Percentiles rank a stretch among this genome's conserved stretches.
These are phyloP conservation scores for Cyclura pinguis DNA, from an alignment of 2,797 vertebrate genomes.

Conservation along the genomic window DNA sequence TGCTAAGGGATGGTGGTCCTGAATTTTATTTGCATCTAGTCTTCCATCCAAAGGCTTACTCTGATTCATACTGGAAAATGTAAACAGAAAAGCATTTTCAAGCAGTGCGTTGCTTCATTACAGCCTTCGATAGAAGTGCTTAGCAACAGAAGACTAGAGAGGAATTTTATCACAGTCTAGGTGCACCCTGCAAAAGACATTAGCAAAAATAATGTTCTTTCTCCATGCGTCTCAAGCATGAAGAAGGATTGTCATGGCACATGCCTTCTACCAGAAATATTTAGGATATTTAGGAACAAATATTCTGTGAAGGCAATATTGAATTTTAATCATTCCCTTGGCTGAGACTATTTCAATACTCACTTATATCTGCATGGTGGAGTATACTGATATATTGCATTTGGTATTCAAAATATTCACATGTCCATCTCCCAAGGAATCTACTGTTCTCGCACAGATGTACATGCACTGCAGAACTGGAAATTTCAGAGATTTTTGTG, in stretches of 20 bases:
- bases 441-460: not conserved
- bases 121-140: not conserved
- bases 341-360: not conserved
- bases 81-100: slow-evolving; percentile 66
- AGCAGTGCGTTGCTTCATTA: slow-evolving; percentile 44
- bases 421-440: not conserved
- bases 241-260: not conserved
- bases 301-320: not conserved
- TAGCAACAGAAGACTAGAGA: not conserved
- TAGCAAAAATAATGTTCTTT: not conserved
- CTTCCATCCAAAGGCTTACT: slow-evolving; percentile 37
- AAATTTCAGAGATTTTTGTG: not conserved
- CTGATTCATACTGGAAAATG: slow-evolving; percentile 42
- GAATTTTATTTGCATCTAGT: slow-evolving; percentile 50
- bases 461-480: too few species aligned
- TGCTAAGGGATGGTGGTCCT: slow-evolving; percentile 30
- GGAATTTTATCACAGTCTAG: not conserved
- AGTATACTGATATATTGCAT: not conserved
- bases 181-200: not conserved
- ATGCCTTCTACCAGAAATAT: not conserved
- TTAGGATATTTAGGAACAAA: not conserved
- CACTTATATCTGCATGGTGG: not conserved
- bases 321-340: not conserved
- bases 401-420: not conserved
- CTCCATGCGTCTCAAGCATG: not conserved